Evolutionary conservation across 2,113 vertebrate genomes (phyloP).

Genomic region (Sakesphorus luctuosus): DNA sequence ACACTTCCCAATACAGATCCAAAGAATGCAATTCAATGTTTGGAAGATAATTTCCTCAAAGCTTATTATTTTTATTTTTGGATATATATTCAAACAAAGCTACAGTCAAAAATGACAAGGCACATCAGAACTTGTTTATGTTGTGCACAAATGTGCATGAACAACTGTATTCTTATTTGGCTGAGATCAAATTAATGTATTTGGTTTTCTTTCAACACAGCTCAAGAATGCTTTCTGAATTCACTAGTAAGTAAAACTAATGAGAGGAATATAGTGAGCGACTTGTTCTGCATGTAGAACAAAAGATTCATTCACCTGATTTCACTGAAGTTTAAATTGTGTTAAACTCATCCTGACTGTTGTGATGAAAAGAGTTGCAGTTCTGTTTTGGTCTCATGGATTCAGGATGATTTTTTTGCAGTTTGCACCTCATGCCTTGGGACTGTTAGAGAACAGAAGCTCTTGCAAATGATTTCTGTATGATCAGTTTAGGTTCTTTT

Average conservation of each 20-base stretch:
- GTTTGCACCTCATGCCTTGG: neutral
- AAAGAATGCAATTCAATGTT: neutral
- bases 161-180: neutral
- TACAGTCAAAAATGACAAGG: neutral
- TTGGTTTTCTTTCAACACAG: neutral
- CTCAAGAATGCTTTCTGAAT: neutral
- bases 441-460: neutral
- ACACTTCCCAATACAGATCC: neutral
- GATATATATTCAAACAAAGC: neutral
- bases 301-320: neutral
- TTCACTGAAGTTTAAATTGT: neutral
- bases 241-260: neutral
- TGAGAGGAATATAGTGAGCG: neutral
- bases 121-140: neutral
- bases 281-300: neutral
- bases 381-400: neutral
- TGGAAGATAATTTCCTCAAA: neutral
- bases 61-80: neutral
- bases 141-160: neutral
- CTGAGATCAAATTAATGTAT: neutral
- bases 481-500: neutral
- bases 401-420: neutral
- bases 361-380: neutral
- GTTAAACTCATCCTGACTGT: neutral
- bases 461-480: neutral